phyloP scores from a whole-genome alignment of 2,113 vertebrate genomes.

The Grantiella picta region DNA sequence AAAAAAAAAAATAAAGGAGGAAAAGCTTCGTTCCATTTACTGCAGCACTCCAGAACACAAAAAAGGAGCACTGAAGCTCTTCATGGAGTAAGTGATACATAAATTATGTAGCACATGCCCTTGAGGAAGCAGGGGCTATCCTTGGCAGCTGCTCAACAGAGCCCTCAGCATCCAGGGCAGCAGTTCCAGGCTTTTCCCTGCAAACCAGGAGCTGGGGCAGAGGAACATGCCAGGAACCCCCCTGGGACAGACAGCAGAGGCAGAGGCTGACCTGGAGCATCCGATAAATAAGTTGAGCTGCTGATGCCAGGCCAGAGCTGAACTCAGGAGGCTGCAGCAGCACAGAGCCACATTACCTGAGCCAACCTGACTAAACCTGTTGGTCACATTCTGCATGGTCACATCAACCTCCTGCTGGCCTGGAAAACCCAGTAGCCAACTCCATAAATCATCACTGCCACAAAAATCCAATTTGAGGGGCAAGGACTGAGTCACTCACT shows the following conservation, averaged over 20 bases:
- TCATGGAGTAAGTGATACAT: background rate
- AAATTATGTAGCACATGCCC: background rate
- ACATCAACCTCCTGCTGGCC: background rate
- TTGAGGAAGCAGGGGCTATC: background rate
- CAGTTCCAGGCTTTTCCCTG: background rate
- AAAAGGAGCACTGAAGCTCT: background rate
- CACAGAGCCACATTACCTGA: background rate
- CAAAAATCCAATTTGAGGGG: background rate
- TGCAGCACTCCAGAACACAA: background rate
- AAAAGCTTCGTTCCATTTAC: background rate
- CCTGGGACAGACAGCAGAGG: background rate
- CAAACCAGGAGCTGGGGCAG: background rate
- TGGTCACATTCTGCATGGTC: background rate
- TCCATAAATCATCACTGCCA: background rate
- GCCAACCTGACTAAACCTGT: background rate
- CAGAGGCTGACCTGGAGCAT: background rate
- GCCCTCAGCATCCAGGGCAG: background rate
- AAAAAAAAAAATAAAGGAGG: no score
- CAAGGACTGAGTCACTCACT: background rate
- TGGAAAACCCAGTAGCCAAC: background rate
- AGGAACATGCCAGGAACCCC: background rate
- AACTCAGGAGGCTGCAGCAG: background rate
- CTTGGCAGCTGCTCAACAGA: background rate
- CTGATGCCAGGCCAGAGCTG: background rate
- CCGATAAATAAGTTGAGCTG: background rate